A percentile compares a stretch with the other conserved stretches of the same genome.
These are phyloP conservation scores for Phallusia fumigata DNA, from an alignment of 23 tunicate species.

Conservation along the genomic window DNA sequence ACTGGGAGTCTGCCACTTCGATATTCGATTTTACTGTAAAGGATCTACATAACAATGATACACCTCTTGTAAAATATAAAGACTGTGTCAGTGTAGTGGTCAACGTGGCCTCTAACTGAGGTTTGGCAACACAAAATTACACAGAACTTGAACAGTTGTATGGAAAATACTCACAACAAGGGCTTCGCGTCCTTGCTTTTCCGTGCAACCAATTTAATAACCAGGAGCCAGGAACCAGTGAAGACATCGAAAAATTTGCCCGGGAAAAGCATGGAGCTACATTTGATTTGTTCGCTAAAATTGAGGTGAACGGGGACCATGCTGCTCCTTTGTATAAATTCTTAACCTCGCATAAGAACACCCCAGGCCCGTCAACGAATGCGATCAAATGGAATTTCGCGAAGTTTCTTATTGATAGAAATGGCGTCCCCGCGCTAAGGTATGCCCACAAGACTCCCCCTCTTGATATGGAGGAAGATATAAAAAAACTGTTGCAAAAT, in stretches of 20 bases:
- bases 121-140: conserved; percentile 55
- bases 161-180: conserved; percentile 69
- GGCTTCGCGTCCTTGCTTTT: conserved; percentile 70
- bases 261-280: conserved; percentile 34
- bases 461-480: conserved; percentile 20
- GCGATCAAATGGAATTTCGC: conserved; percentile 76
- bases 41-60: conserved; percentile 61
- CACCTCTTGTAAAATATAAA: conserved; percentile 47
- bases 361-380: conserved; percentile 44
- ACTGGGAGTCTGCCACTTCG: neutral
- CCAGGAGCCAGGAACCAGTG: conserved; percentile 70
- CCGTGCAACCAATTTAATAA: conserved; percentile 81
- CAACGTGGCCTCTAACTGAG: conserved; percentile 87
- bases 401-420: conserved; percentile 53
- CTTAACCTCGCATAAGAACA: conserved; percentile 45
- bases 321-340: conserved; percentile 59
- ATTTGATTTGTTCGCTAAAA: conserved; percentile 62
- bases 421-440: conserved; percentile 49
- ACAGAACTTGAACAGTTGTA: conserved; percentile 53
- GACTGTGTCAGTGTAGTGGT: conserved; percentile 58
- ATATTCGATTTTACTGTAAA: conserved; percentile 61
- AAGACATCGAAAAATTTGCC: conserved; percentile 55
- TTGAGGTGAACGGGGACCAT: conserved; percentile 65
- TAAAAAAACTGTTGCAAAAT: conserved; percentile 14
- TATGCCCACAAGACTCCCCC: conserved; percentile 42